A percentile compares a stretch with the other conserved stretches of the same genome.
Evolutionary conservation across 2,888 invertebrate genomes (phyloP).

Genomic region (Seira ritae): DNA sequence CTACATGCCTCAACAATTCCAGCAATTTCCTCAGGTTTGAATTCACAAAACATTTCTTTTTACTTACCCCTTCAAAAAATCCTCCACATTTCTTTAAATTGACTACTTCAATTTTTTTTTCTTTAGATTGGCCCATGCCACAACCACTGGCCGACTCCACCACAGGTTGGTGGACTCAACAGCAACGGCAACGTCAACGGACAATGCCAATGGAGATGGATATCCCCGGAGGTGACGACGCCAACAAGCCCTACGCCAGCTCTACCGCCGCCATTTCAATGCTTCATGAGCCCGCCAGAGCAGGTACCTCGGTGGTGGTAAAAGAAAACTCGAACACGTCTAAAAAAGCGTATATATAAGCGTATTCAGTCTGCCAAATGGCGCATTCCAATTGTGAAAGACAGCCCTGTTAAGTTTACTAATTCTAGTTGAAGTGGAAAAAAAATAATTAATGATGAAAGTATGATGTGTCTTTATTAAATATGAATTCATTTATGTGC

Average conservation of each 20-base stretch:
- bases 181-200: constrained; percentile 59
- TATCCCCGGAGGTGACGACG: constrained; percentile 40
- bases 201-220: constrained; percentile 65
- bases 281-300: constrained; percentile 19
- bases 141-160: constrained; percentile 59
- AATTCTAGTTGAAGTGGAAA: constrained; percentile 10
- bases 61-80: no score
- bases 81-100: no score
- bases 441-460: constrained; percentile 8
- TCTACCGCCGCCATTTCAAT: constrained; percentile 24
- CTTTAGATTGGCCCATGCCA: constrained; percentile 56
- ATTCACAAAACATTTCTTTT: no score
- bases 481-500: constrained; percentile 1
- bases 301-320: constrained; percentile 14
- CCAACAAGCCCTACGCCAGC: constrained; percentile 22
- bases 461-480: background rate
- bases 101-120: no score
- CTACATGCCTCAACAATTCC: constrained; percentile 69
- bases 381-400: constrained; percentile 16
- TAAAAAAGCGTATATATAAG: background rate
- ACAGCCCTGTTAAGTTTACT: constrained; percentile 8
- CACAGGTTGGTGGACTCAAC: constrained; percentile 47
- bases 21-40: constrained; percentile 57
- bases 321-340: background rate
- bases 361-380: constrained; percentile 13